A percentile compares a stretch with the other conserved stretches of the same genome.
These are phyloP conservation scores for Cebidichthys violaceus DNA, from an alignment of 2,113 vertebrate species.

Conservation along the genomic window DNA sequence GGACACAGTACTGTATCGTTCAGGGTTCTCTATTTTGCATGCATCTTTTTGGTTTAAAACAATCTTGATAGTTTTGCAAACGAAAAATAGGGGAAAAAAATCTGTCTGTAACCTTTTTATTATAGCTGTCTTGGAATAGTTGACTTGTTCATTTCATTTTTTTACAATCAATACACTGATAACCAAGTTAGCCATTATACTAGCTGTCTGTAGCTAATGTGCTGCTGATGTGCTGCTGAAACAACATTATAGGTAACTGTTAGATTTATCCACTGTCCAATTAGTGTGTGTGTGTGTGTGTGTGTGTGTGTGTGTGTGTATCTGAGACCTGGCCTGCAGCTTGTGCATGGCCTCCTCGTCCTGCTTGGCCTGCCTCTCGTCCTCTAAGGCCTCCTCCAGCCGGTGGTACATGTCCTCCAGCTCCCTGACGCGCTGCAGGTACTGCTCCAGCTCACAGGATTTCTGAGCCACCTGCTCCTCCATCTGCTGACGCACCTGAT, in stretches of 20 bases:
- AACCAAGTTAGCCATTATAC: neutral
- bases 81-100: too few relatives aligned
- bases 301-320: slow-evolving; percentile 12
- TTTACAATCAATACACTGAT: neutral
- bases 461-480: slow-evolving; percentile 96
- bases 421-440: slow-evolving; percentile 91
- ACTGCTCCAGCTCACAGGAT: slow-evolving; percentile 93
- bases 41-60: too few relatives aligned
- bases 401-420: slow-evolving; percentile 93
- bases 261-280: neutral
- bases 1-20: neutral
- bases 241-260: too few relatives aligned
- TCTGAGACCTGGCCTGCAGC: slow-evolving; percentile 90
- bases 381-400: slow-evolving; percentile 93
- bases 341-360: slow-evolving; percentile 91
- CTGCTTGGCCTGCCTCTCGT: slow-evolving; percentile 93
- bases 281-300: neutral
- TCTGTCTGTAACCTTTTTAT: too few relatives aligned
- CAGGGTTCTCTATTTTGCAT: neutral
- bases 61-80: too few relatives aligned
- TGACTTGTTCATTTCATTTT: neutral
- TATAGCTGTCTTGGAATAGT: neutral
- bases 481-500: slow-evolving; percentile 94
- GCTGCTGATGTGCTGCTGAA: neutral
- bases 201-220: neutral